phyloP scores from a whole-genome alignment of 2,113 vertebrate genomes.

The Dipodomys stephensi region DNA sequence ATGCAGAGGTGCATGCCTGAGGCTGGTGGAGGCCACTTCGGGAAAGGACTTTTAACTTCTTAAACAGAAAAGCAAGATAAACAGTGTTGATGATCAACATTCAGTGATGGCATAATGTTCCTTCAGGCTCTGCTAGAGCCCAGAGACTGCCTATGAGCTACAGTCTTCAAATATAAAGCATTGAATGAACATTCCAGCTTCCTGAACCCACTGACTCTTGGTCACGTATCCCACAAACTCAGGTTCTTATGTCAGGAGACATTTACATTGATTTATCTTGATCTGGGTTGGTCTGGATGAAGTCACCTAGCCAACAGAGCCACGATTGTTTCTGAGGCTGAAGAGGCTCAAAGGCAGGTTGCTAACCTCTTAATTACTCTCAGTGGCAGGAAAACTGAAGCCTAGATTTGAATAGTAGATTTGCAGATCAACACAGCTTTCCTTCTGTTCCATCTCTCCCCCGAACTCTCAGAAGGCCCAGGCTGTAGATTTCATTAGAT shows the following conservation, averaged over 20 bases:
- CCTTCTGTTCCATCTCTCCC: neutral
- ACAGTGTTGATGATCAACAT: neutral
- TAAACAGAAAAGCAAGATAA: neutral
- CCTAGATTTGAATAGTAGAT: constrained; percentile 52
- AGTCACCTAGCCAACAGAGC: constrained; percentile 61
- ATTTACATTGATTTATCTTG: constrained; percentile 54
- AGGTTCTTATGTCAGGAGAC: constrained; percentile 54
- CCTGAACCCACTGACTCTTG: neutral
- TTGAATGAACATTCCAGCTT: accelerated
- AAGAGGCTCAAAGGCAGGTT: constrained; percentile 38
- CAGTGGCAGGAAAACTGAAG: neutral
- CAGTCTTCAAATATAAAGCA: neutral
- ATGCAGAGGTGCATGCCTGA: neutral
- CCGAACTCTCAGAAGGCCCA: constrained; percentile 52
- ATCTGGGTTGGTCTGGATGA: constrained; percentile 17
- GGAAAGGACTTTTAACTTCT: neutral
- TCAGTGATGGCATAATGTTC: neutral
- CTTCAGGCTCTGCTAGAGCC: neutral
- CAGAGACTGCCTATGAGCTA: neutral
- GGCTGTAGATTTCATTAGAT: neutral
- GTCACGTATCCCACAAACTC: neutral
- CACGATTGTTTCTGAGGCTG: neutral
- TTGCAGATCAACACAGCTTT: constrained; percentile 45
- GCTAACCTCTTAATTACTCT: constrained; percentile 47
- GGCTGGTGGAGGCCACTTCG: neutral